A percentile compares a stretch with the other conserved stretches of the same genome.
phyloP scores from a whole-genome alignment of 2,113 vertebrate genomes.

The Tichodroma muraria region DNA sequence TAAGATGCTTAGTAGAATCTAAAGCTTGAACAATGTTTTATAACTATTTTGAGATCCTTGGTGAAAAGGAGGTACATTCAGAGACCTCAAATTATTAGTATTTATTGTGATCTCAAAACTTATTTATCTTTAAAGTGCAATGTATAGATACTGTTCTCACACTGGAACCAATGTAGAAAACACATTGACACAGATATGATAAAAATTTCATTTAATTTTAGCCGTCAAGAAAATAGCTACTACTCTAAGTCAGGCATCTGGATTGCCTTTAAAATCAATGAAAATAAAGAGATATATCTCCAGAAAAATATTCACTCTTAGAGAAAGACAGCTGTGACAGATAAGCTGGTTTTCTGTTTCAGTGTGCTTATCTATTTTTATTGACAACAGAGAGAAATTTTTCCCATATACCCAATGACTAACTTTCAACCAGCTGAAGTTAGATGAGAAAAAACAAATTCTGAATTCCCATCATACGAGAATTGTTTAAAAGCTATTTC shows the following conservation, averaged over 20 bases:
- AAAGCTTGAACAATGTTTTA: background rate
- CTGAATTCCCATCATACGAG: background rate
- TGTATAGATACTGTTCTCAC: background rate
- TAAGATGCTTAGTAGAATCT: background rate
- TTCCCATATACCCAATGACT: background rate
- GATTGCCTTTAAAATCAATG: background rate
- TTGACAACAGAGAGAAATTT: background rate
- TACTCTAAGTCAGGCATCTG: background rate
- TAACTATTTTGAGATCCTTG: background rate
- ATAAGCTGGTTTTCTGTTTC: background rate
- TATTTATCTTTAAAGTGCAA: background rate
- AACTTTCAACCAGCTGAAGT: background rate
- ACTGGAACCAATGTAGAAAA: background rate
- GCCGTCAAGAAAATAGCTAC: background rate
- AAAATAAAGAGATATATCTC: background rate
- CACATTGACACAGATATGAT: background rate
- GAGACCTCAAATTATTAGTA: background rate
- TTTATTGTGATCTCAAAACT: background rate
- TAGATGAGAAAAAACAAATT: background rate
- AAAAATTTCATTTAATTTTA: background rate
- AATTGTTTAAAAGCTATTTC: background rate
- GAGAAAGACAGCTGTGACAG: background rate
- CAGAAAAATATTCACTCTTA: background rate
- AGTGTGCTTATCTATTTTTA: background rate
- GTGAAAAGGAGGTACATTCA: background rate